A percentile compares a stretch with the other conserved stretches of the same genome.
These are phyloP conservation scores for Lasioglossum oenotherae DNA, from an alignment of 2,888 invertebrate species.

Conservation along the genomic window DNA sequence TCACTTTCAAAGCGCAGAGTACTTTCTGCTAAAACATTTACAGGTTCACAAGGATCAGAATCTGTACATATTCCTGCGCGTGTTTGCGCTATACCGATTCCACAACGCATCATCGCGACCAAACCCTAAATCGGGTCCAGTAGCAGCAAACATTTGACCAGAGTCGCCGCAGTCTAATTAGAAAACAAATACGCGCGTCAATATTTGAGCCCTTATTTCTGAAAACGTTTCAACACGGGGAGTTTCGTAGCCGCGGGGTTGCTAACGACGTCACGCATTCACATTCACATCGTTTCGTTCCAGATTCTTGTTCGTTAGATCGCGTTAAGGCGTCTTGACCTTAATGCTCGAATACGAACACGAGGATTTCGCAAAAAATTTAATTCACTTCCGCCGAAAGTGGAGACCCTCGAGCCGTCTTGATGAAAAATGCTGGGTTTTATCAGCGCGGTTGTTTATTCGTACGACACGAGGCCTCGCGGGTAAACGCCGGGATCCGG, in stretches of 20 bases:
- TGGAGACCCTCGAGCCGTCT: neutral
- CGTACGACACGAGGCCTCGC: neutral
- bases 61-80: too few relatives aligned
- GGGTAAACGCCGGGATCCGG: neutral
- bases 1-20: neutral
- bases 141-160: neutral
- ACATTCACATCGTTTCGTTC: neutral
- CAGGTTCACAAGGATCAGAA: neutral
- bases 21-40: neutral
- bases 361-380: neutral
- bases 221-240: neutral
- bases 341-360: neutral
- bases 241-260: neutral
- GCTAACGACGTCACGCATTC: neutral
- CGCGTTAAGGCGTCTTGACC: constrained; percentile 4
- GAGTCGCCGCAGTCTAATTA: neutral
- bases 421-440: constrained; percentile 6
- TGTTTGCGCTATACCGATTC: neutral
- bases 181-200: neutral
- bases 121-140: neutral
- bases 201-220: neutral
- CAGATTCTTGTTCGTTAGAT: constrained; percentile 2
- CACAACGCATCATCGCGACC: neutral
- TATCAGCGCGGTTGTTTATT: constrained; percentile 1
- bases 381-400: constrained; percentile 6